Evolutionary conservation across 2,888 invertebrate species (phyloP).

Genomic region (Lasioglossum villosulum): DNA sequence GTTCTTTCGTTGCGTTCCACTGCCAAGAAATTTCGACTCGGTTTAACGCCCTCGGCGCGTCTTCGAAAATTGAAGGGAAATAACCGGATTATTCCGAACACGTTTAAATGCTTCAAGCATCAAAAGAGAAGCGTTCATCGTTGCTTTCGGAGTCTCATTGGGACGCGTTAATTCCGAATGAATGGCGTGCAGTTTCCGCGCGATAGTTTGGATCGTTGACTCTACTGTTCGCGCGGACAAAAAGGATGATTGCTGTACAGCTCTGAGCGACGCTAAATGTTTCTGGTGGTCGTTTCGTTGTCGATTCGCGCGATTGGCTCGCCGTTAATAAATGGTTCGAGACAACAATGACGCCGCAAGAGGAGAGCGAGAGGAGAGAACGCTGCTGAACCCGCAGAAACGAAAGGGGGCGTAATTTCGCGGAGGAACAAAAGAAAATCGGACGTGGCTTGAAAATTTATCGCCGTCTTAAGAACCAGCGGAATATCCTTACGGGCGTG

Average conservation of each 20-base stretch:
- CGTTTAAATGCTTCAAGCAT: too few relatives aligned
- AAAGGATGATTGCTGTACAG: not conserved
- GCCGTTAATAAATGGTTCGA: constrained; percentile 29
- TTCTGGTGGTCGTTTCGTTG: not conserved
- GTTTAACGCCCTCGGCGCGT: too few relatives aligned
- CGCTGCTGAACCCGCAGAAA: not conserved
- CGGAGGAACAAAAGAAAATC: constrained; percentile 29
- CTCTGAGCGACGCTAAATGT: not conserved
- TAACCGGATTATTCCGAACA: too few relatives aligned
- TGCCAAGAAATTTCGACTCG: not conserved
- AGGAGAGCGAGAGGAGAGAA: not conserved
- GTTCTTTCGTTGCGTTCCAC: not conserved
- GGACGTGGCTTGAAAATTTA: constrained; percentile 29
- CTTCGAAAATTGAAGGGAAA: too few relatives aligned
- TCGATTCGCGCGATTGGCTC: constrained; percentile 28
- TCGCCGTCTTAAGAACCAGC: constrained; percentile 30
- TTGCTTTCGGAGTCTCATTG: not conserved
- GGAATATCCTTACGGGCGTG: constrained; percentile 33
- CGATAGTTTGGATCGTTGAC: not conserved
- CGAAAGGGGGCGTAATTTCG: constrained; percentile 37
- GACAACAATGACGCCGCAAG: constrained; percentile 19
- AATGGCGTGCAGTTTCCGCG: not conserved
- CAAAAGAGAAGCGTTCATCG: too few relatives aligned
- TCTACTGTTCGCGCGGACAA: not conserved
- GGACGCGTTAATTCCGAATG: not conserved